A percentile compares a stretch with the other conserved stretches of the same genome.
Conservation (phyloP, 64 coral and sea anemone genomes). For the Montipora cactus region DNA sequence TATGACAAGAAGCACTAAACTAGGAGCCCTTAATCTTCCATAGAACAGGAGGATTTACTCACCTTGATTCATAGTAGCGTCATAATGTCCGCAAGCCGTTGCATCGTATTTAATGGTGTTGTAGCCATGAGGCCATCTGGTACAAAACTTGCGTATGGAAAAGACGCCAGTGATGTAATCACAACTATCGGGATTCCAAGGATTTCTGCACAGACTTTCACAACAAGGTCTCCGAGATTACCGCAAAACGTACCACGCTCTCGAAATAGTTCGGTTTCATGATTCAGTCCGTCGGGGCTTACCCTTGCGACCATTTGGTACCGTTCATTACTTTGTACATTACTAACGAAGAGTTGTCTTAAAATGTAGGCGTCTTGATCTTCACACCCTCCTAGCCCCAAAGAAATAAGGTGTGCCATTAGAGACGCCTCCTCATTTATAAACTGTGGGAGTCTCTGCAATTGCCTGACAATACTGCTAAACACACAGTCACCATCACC, state of each 20-base stretch:
- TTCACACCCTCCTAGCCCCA: not conserved
- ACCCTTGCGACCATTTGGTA: constrained; percentile 11
- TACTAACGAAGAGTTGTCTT: constrained; percentile 13
- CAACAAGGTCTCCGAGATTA: constrained; percentile 27
- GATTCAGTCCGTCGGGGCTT: not conserved
- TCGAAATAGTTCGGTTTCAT: constrained; percentile 30
- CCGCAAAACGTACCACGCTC: constrained; percentile 33
- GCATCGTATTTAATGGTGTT: not conserved
- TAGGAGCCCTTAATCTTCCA: no score
- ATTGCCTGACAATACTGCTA: not conserved
- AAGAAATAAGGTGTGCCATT: no score
- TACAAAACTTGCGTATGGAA: not conserved
- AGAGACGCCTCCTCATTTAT: not conserved
- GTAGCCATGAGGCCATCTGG: not conserved
- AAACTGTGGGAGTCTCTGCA: not conserved
- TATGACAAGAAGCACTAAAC: no score
- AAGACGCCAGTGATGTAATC: not conserved
- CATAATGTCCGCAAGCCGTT: not conserved
- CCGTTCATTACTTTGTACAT: constrained; percentile 35
- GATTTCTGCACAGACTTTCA: constrained; percentile 37
- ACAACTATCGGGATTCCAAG: not conserved
- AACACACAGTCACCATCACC: constrained; percentile 35
- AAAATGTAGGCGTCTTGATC: not conserved
- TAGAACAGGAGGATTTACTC: not conserved
- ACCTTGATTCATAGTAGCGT: not conserved